These are phyloP conservation scores for Drosophila nr. perissopoda DNA, from an alignment of 2,888 invertebrate genomes.

Conservation along the genomic window DNA sequence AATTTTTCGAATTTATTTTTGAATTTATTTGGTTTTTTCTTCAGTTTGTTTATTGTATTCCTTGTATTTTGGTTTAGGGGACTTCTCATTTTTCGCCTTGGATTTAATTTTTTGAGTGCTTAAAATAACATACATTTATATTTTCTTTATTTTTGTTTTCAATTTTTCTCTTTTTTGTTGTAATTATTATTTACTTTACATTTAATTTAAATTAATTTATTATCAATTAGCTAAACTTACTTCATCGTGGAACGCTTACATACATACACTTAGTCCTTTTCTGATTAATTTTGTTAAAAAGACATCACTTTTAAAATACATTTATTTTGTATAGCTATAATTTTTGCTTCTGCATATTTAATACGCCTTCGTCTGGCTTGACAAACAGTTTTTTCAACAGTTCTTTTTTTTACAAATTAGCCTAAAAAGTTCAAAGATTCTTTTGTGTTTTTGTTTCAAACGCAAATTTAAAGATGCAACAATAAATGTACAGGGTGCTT, in stretches of 20 bases:
- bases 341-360: constrained; percentile 16
- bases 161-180: constrained; percentile 12
- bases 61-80: constrained; percentile 59
- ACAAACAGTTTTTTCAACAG: constrained; percentile 38
- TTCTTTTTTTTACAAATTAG: constrained; percentile 50
- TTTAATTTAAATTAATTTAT: constrained; percentile 58
- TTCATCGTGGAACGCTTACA: constrained; percentile 38
- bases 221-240: constrained; percentile 72
- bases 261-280: constrained; percentile 50
- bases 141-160: constrained; percentile 21
- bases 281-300: constrained; percentile 54
- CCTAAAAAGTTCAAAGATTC: constrained; percentile 46
- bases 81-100: constrained; percentile 36
- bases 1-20: constrained; percentile 64
- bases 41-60: constrained; percentile 64
- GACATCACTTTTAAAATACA: constrained; percentile 69
- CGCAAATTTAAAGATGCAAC: constrained; percentile 62
- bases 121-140: constrained; percentile 67
- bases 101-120: constrained; percentile 50
- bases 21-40: constrained; percentile 45
- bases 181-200: constrained; percentile 44
- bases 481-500: constrained; percentile 73
- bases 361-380: constrained; percentile 18
- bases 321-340: constrained; percentile 40
- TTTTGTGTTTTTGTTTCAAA: constrained; percentile 17